Conservation (phyloP, 2,113 vertebrate species). For the Gambusia holbrooki region DNA sequence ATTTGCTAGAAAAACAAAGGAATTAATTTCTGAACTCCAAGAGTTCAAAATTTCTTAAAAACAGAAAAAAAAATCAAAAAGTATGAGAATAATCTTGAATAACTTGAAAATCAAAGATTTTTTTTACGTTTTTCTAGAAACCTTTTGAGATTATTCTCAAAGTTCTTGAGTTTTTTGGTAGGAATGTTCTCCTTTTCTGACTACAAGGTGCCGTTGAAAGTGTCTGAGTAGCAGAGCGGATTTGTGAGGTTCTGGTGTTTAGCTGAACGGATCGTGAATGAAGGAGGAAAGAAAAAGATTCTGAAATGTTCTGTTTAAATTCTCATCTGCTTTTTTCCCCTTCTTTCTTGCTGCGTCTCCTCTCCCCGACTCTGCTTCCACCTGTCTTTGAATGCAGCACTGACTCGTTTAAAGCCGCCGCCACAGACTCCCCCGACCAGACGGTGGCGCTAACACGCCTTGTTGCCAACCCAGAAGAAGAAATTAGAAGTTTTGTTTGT, state of each 20-base stretch:
- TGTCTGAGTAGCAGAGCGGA: neutral
- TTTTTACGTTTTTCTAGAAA: too few species aligned
- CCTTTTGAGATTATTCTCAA: too few species aligned
- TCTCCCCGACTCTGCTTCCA: constrained; percentile 27
- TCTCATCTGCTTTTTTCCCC: constrained; percentile 28
- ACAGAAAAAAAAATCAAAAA: too few species aligned
- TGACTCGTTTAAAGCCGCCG: constrained; percentile 49
- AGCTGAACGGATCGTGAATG: neutral
- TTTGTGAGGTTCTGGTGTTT: neutral
- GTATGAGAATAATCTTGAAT: too few species aligned
- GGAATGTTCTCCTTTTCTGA: too few species aligned
- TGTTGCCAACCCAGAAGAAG: constrained; percentile 45
- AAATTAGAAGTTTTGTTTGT: constrained; percentile 21
- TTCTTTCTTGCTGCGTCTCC: constrained; percentile 22
- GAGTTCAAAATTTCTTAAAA: too few species aligned
- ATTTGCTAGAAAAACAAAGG: too few species aligned
- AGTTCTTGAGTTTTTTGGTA: too few species aligned
- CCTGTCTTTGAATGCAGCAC: constrained; percentile 60
- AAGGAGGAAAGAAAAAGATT: neutral
- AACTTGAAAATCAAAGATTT: too few species aligned
- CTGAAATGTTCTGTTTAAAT: constrained; percentile 9
- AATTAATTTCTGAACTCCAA: too few species aligned
- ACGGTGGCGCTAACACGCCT: constrained; percentile 41
- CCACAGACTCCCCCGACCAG: constrained; percentile 40
- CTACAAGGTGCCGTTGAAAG: too few species aligned